Evolutionary conservation across 2,797 vertebrate genomes (phyloP).

Genomic region (Helarctos malayanus): DNA sequence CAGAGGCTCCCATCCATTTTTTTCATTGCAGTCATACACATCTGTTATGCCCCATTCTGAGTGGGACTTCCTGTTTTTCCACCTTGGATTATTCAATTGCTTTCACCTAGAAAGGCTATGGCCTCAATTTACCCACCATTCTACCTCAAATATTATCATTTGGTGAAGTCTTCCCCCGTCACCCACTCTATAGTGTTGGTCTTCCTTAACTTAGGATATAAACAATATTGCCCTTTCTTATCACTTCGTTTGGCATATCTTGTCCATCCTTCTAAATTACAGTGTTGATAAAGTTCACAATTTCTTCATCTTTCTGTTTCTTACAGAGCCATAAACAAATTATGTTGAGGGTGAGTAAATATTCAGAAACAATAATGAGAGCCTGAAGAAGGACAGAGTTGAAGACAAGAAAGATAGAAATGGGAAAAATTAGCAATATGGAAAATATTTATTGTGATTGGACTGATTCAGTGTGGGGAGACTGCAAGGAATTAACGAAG

Average conservation of each 20-base stretch:
- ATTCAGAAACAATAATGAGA: not conserved
- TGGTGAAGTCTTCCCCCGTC: not conserved
- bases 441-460: not conserved
- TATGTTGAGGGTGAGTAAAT: not conserved
- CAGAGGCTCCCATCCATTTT: not conserved
- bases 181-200: not conserved
- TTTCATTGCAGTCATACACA: not conserved
- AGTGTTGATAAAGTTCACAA: not conserved
- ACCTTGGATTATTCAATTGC: not conserved
- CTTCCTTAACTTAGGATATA: not conserved
- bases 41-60: not conserved
- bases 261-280: not conserved
- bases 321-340: not conserved
- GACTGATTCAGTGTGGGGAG: not conserved
- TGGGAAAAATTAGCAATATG: not conserved
- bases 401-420: not conserved
- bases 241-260: not conserved
- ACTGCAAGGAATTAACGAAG: not conserved
- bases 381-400: not conserved
- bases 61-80: not conserved
- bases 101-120: not conserved
- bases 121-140: not conserved
- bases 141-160: not conserved
- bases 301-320: not conserved
- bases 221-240: not conserved